Conservation (phyloP, 2,797 vertebrate genomes). For the Diplodus sargus region DNA sequence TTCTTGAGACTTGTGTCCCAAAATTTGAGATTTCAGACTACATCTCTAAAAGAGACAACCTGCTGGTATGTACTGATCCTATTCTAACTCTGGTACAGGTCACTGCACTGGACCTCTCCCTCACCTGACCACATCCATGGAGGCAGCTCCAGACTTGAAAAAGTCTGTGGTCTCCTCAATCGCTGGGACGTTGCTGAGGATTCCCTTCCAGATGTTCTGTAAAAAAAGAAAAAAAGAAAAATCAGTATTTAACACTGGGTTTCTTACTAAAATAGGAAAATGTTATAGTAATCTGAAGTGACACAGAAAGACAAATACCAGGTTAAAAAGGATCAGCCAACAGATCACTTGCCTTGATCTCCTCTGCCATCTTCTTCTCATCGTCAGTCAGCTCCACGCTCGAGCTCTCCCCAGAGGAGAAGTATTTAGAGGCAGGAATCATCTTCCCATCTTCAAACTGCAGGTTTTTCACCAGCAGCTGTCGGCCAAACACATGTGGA, state of each 20-base stretch:
- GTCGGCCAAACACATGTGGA: slow-evolving; percentile 30
- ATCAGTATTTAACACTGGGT: background rate
- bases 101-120: background rate
- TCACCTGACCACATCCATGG: slow-evolving; percentile 98
- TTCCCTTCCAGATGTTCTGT: slow-evolving; percentile 93
- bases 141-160: slow-evolving; percentile 97
- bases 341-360: slow-evolving; percentile 86
- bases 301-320: background rate
- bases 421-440: slow-evolving; percentile 95
- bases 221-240: background rate
- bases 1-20: background rate
- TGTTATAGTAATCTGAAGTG: background rate
- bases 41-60: background rate
- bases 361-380: slow-evolving; percentile 90
- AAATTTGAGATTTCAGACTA: background rate
- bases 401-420: slow-evolving; percentile 86
- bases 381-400: slow-evolving; percentile 90
- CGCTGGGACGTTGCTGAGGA: slow-evolving; percentile 90
- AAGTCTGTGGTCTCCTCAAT: slow-evolving; percentile 94
- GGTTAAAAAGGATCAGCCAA: background rate
- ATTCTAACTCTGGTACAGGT: too few relatives aligned
- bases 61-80: too few relatives aligned
- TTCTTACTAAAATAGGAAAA: background rate
- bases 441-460: slow-evolving; percentile 97
- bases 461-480: slow-evolving; percentile 93